phyloP scores from a whole-genome alignment of 2,113 vertebrate genomes.

The Burhinus oedicnemus region DNA sequence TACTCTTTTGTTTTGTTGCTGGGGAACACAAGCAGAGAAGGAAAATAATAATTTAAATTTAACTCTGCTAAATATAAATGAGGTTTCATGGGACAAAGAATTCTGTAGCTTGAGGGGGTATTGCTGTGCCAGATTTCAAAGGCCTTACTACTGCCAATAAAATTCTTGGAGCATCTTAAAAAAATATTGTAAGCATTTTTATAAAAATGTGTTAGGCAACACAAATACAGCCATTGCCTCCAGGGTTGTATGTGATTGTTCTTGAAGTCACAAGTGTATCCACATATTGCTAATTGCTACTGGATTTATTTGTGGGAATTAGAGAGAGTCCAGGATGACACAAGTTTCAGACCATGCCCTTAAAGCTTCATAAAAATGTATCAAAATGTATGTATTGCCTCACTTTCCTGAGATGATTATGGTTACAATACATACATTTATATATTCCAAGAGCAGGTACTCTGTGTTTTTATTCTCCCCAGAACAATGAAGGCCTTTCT shows the following conservation, averaged over 20 bases:
- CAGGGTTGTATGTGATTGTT: neutral
- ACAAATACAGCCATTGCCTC: neutral
- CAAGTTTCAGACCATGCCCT: neutral
- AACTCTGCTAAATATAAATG: conserved; percentile 48
- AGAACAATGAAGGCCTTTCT: neutral
- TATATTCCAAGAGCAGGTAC: neutral
- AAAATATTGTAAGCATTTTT: neutral
- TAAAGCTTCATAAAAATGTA: neutral
- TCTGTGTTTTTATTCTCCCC: neutral
- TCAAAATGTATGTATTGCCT: neutral
- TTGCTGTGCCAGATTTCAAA: conserved; percentile 16
- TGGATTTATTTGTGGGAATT: neutral
- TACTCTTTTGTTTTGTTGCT: conserved; percentile 14
- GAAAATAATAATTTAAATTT: conserved; percentile 40
- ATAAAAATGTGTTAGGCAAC: neutral
- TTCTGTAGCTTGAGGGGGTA: conserved; percentile 28
- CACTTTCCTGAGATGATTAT: fast-evolving
- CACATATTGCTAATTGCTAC: neutral
- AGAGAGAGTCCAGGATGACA: neutral
- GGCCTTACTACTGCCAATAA: neutral
- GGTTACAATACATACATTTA: neutral
- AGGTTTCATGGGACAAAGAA: conserved; percentile 25
- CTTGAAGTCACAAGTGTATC: neutral
- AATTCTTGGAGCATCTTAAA: neutral
- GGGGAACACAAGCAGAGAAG: conserved; percentile 14